Evolutionary conservation across 2,888 invertebrate genomes (phyloP), one percentile per base, ranked within the genome.

Genomic region (Nasonovia ribisnigri): DNA sequence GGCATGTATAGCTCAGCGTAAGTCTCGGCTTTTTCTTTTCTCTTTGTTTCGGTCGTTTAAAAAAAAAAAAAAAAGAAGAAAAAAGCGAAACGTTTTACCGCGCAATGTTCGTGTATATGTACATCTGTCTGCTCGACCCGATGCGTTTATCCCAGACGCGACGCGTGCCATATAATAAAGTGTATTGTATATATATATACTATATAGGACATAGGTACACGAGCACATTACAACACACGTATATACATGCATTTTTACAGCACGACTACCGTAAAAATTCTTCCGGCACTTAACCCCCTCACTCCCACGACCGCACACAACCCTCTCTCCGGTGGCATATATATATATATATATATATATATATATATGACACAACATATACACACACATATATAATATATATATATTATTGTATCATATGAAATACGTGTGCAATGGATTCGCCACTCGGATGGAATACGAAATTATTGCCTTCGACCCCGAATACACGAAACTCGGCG

Each of bases 351-450:
- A 54, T 57, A 57, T 26, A 36, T 20, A 36, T 20, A 77, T 20
- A 77, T 36, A 26, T 36, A 36, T 36, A 77, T 77, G 5, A 77
- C 16, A 67, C 67, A 67, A 67, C 57, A 57, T 10, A 60, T 29
- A 29, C 60, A 60, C 77, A 20, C 36, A 77, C 20, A 5, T 6
- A n/a, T n/a, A 5, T n/a, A n/a, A n/a, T 16, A 67, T 5, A 67
- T 16, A 67, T 67, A 6, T n/a, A 67, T 67, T 77, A 77, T 77
- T 77, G 20, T 77, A 77, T 77, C 77, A 77, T 36, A 77, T 77
- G 77, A 57, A 89, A 89, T 89, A 89, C 88, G 88, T 89, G 88
- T 54, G 36, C 42, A 26, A 54, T 88, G 88, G 88, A 88, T 88
- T 88, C 42, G 42, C 26, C 54, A 24, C 88, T 89, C 57, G 42